Base-by-base conservation (phyloP, 2,113 vertebrate genomes). In the Apaloderma vittatum region DNA sequence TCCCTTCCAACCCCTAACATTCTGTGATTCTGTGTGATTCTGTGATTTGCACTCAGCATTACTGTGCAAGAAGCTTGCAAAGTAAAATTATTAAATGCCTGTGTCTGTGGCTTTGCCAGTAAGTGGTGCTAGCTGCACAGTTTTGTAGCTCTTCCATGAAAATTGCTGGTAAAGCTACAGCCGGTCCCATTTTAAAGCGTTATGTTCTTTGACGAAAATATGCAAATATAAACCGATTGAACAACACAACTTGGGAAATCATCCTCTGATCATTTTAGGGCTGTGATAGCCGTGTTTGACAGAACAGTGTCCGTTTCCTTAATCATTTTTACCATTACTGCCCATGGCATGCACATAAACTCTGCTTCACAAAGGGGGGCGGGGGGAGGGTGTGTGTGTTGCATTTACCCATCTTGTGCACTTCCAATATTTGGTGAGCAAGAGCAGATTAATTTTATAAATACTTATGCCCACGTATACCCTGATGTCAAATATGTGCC, bases 121-220 rank as follows among this genome's bases (percentile, higher is more conserved):
- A 76, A 97, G 87, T 87, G 97, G 97, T 82, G 97, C 94, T 97
- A 71, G 80, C 19, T 2, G 82, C 92, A 74, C 94, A 34, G 34
- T n/a, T 96, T 96, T 96, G 93, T 4, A 59, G 68, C 51, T n/a
- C 37, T 89, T 45, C 37, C 23, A 7, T 34, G 72, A 23, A 55
- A 82, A 92, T 15, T 21, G 16, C 30, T 22, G n/a, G 11, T 5
- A 26, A 24, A 20, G 17, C 68, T 89, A 23, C 45, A 45, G 30
- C 30, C 1, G 37, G 40, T 86, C 66, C 48, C 51, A 15, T 94
- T 90, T 92, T 86, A 93, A 62, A 95, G 61, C 49, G 59, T 37
- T 49, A 45, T 29, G 8, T 63, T 90, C 85, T 68, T 52, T 57
- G 43, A 66, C 45, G 59, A 68, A 95, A 84, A 94, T 58, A 79